These are phyloP conservation scores for Chaetodon auriga DNA, from an alignment of 2,113 vertebrate genomes.

Conservation along the genomic window DNA sequence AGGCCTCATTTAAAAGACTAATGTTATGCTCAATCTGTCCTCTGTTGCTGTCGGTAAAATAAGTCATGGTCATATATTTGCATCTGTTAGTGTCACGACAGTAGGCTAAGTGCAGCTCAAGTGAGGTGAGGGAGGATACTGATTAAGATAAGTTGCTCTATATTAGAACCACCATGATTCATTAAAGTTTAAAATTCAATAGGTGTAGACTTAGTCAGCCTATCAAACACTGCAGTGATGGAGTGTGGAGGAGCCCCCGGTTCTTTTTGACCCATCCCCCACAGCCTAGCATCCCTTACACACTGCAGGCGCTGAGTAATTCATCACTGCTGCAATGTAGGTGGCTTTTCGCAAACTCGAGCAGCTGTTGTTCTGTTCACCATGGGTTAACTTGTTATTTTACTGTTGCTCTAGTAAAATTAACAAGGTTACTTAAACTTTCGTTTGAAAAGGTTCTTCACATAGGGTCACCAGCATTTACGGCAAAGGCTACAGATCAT, in stretches of 20 bases:
- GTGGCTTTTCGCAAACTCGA: background rate
- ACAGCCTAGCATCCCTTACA: constrained; percentile 1
- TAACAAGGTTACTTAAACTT: too few species aligned
- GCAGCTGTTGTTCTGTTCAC: background rate
- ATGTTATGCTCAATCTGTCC: constrained; percentile 25
- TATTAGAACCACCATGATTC: constrained; percentile 26
- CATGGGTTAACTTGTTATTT: background rate
- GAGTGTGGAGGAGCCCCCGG: constrained; percentile 9
- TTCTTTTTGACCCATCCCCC: background rate
- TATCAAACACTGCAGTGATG: constrained; percentile 30
- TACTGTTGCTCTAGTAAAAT: background rate
- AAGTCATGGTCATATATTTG: constrained; percentile 36
- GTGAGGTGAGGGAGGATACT: constrained; percentile 38
- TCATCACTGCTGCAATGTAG: background rate
- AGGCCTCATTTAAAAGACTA: constrained; percentile 34
- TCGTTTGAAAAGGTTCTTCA: too few species aligned
- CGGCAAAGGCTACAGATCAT: background rate
- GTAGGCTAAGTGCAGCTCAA: constrained; percentile 30
- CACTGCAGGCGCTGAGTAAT: background rate
- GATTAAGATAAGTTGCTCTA: constrained; percentile 34
- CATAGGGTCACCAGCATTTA: too few species aligned
- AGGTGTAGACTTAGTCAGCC: constrained; percentile 20
- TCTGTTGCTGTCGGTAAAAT: constrained; percentile 14
- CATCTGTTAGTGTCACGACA: constrained; percentile 42
- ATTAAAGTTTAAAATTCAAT: constrained; percentile 40